Percentiles rank a stretch among this genome's conserved stretches.
These are phyloP conservation scores for Odocoileus hemionus DNA, from an alignment of 2,113 vertebrate genomes.

Conservation along the genomic window DNA sequence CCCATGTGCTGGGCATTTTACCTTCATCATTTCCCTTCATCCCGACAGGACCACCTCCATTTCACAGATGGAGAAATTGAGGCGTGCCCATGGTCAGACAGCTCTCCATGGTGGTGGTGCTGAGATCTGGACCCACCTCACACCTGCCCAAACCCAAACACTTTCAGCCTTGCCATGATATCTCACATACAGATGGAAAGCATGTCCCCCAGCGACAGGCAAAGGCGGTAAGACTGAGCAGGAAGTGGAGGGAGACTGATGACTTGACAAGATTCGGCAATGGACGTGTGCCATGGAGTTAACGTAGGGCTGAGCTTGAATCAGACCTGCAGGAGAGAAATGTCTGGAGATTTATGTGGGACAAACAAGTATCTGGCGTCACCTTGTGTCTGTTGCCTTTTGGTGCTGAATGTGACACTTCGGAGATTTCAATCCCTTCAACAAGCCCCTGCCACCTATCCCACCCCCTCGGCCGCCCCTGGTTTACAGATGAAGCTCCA, in stretches of 20 bases:
- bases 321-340: neutral
- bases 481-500: neutral
- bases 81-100: neutral
- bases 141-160: neutral
- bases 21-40: neutral
- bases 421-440: neutral
- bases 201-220: neutral
- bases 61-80: neutral
- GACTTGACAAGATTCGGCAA: rapidly evolving
- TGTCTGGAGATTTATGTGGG: neutral
- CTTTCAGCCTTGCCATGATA: neutral
- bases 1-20: neutral
- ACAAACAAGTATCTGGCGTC: neutral
- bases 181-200: neutral
- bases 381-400: neutral
- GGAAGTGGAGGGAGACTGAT: neutral
- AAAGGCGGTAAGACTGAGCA: neutral
- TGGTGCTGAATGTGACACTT: neutral
- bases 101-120: neutral
- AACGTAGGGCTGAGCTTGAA: neutral
- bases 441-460: neutral
- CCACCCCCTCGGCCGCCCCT: neutral
- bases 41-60: neutral
- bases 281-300: neutral
- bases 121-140: neutral